phyloP scores from a whole-genome alignment of 2,797 vertebrate genomes.

The Poeciliopsis paucimaculata region DNA sequence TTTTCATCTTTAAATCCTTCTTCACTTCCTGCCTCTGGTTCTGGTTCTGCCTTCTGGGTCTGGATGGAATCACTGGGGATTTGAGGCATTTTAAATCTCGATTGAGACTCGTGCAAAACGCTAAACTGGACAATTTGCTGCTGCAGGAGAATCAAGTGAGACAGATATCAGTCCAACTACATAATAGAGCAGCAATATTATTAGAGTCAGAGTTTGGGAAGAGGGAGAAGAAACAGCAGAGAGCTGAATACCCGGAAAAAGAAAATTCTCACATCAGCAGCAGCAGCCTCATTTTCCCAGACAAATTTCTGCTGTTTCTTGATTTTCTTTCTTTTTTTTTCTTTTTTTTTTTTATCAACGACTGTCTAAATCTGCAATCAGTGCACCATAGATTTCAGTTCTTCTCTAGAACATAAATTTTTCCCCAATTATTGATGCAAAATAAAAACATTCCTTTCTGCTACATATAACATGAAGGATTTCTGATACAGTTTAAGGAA shows the following conservation, averaged over 20 bases:
- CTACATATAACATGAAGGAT: background rate
- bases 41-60: background rate
- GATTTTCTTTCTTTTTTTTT: too few species aligned
- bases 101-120: background rate
- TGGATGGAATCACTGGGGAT: background rate
- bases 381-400: background rate
- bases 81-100: background rate
- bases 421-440: background rate
- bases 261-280: background rate
- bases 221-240: background rate
- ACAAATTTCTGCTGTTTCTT: background rate
- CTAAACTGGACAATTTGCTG: background rate
- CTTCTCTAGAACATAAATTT: background rate
- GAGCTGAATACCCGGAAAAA: background rate
- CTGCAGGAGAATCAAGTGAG: background rate
- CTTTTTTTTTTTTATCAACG: background rate
- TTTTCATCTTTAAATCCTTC: background rate
- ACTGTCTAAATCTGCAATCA: background rate
- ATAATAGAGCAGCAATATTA: background rate
- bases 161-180: background rate
- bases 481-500: background rate
- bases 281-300: background rate
- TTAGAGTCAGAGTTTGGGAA: background rate
- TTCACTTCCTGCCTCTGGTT: background rate
- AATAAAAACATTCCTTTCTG: constrained; percentile 1